Evolutionary conservation across 1,140 invertebrate species (phyloP).

Genomic region (Lasaia peninsularis): DNA sequence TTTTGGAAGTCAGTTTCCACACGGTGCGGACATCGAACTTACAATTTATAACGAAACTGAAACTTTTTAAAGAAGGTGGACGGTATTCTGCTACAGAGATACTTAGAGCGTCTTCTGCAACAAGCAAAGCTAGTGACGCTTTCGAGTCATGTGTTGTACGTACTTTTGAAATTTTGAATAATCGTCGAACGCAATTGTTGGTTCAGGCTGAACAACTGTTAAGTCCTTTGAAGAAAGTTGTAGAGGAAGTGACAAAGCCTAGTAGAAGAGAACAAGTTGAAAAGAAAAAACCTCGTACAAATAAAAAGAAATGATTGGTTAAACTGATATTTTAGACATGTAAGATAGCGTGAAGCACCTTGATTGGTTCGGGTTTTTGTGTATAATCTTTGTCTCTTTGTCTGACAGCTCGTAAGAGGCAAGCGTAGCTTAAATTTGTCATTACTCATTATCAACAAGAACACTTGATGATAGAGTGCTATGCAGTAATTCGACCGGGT

Average conservation of each 20-base stretch:
- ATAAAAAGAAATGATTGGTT: conserved; percentile 31
- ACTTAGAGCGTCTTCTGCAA: conserved; percentile 29
- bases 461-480: too few species aligned
- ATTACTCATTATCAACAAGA: too few species aligned
- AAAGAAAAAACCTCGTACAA: conserved; percentile 28
- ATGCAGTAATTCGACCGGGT: too few species aligned
- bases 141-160: conserved; percentile 37
- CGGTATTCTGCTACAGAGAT: conserved; percentile 44
- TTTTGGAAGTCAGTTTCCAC: conserved; percentile 39
- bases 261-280: conserved; percentile 22
- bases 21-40: conserved; percentile 46
- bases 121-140: conserved; percentile 41
- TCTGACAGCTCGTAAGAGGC: too few species aligned
- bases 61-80: conserved; percentile 51
- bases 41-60: conserved; percentile 43
- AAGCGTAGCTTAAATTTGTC: too few species aligned
- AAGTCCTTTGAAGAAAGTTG: conserved; percentile 30
- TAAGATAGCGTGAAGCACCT: too few species aligned
- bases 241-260: conserved; percentile 35
- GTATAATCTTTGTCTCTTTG: too few species aligned
- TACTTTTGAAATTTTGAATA: conserved; percentile 35
- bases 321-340: too few species aligned
- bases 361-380: too few species aligned
- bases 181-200: conserved; percentile 39
- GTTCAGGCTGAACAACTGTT: conserved; percentile 41